Evolutionary conservation across 2,888 invertebrate species (phyloP).

Genomic region (Eupithecia abbreviata): DNA sequence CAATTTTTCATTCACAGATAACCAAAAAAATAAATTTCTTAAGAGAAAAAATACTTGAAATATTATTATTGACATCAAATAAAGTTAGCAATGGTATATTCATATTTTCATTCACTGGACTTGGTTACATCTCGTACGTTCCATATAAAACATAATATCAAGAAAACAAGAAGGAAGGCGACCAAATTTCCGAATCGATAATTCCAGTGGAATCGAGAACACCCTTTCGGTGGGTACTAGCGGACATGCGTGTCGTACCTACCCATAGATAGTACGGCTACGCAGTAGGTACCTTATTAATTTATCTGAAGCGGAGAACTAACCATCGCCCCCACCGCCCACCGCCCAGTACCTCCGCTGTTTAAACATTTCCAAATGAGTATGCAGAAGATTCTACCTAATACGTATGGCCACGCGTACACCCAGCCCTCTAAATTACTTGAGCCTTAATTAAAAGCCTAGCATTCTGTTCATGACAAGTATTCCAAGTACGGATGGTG

Average conservation of each 20-base stretch:
- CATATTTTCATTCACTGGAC: not conserved
- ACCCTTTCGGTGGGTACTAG: slow-evolving; percentile 58
- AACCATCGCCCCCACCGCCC: slow-evolving; percentile 71
- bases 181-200: slow-evolving; percentile 37
- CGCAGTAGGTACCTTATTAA: slow-evolving; percentile 74
- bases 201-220: slow-evolving; percentile 50
- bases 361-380: slow-evolving; percentile 83
- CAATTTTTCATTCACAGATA: too few relatives aligned
- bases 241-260: slow-evolving; percentile 76
- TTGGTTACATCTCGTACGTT: not conserved
- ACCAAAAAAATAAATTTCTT: too few relatives aligned
- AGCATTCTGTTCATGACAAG: slow-evolving; percentile 82
- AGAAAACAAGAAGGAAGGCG: slow-evolving; percentile 11
- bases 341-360: slow-evolving; percentile 58
- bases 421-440: slow-evolving; percentile 79
- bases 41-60: too few relatives aligned
- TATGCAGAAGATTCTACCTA: slow-evolving; percentile 79
- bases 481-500: slow-evolving; percentile 67
- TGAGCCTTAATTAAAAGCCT: slow-evolving; percentile 81
- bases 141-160: not conserved
- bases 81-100: too few relatives aligned
- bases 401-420: slow-evolving; percentile 72
- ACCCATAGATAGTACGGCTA: slow-evolving; percentile 58
- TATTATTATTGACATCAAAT: too few relatives aligned
- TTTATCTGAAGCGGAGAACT: slow-evolving; percentile 82